Evolutionary conservation across 1,140 invertebrate species (phyloP).

Genomic region (Drosophila prosaltans): DNA sequence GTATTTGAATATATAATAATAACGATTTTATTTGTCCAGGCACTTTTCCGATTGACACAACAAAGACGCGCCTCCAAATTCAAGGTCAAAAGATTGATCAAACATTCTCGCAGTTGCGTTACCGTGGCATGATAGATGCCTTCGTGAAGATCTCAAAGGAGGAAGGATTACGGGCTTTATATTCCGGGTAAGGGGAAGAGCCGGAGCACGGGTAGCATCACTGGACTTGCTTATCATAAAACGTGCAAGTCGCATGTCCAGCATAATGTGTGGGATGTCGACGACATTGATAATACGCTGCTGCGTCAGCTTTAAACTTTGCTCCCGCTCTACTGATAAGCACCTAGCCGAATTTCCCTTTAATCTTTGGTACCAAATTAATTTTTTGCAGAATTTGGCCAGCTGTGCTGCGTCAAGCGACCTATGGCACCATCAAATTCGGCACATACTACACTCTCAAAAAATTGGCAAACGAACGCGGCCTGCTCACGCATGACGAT

Average conservation of each 20-base stretch:
- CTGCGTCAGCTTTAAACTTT: conserved; percentile 46
- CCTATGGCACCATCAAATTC: conserved; percentile 98
- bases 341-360: conserved; percentile 28
- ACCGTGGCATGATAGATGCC: conserved; percentile 96
- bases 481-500: conserved; percentile 84
- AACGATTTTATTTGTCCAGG: conserved; percentile 85
- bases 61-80: conserved; percentile 97
- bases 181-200: conserved; percentile 89
- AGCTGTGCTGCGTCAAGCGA: conserved; percentile 95
- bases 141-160: conserved; percentile 91
- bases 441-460: conserved; percentile 97
- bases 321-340: conserved; percentile 46
- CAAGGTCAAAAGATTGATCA: conserved; percentile 95
- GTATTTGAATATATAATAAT: background rate
- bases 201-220: conserved; percentile 23
- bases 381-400: conserved; percentile 91
- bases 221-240: conserved; percentile 46
- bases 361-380: conserved; percentile 51
- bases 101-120: conserved; percentile 90
- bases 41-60: conserved; percentile 98
- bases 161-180: conserved; percentile 91
- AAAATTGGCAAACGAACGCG: conserved; percentile 86
- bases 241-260: conserved; percentile 55
- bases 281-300: conserved; percentile 2
- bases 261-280: conserved; percentile 6